These are phyloP conservation scores for Sandelia bainsii DNA, from an alignment of 2,797 vertebrate genomes.

Conservation along the genomic window DNA sequence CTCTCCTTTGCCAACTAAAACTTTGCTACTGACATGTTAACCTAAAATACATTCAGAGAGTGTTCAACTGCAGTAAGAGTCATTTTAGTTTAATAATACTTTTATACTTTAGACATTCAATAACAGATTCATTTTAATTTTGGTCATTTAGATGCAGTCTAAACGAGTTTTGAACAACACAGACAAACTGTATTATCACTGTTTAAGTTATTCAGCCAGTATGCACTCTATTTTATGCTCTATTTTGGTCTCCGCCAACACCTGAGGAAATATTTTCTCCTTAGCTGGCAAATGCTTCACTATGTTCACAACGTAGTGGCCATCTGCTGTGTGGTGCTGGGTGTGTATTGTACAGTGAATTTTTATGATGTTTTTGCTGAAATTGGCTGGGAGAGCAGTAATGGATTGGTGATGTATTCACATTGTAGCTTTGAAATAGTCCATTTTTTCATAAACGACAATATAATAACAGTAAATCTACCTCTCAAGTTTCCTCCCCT, in stretches of 20 bases:
- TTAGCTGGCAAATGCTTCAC: background rate
- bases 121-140: too few relatives aligned
- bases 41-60: background rate
- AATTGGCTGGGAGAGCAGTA: background rate
- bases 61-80: background rate
- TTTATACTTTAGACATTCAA: too few relatives aligned
- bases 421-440: slow-evolving; percentile 2
- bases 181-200: too few relatives aligned
- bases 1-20: too few relatives aligned
- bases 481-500: background rate
- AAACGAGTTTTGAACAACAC: too few relatives aligned
- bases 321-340: too few relatives aligned
- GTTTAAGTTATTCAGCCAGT: too few relatives aligned
- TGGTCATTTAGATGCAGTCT: too few relatives aligned
- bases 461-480: background rate
- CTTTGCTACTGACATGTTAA: background rate
- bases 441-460: background rate
- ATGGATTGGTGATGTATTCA: background rate
- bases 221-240: background rate
- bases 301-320: background rate
- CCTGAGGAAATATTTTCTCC: background rate
- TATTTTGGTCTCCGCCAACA: background rate
- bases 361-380: background rate
- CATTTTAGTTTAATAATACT: background rate
- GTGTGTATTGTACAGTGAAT: background rate